A percentile compares a stretch with the other conserved stretches of the same genome.
phyloP scores from a whole-genome alignment of 2,797 vertebrate genomes.

The Leptodactylus fallax region DNA sequence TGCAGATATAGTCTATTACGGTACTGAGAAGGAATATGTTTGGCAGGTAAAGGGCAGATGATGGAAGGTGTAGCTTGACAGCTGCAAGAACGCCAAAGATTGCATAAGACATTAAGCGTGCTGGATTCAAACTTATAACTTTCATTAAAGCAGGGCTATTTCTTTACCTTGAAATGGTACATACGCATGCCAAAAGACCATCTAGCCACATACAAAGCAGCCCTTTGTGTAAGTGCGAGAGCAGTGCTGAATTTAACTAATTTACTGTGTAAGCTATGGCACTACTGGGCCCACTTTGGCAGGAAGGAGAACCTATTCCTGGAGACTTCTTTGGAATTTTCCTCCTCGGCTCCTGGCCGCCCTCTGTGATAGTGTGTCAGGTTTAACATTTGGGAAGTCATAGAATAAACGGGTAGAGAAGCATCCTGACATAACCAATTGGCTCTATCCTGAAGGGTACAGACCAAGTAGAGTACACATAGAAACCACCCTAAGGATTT shows the following conservation, averaged over 20 bases:
- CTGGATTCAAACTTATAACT: background rate
- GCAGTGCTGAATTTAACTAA: conserved; percentile 17
- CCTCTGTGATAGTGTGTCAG: conserved; percentile 51
- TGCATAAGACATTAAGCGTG: conserved; percentile 28
- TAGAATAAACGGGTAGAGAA: conserved; percentile 43
- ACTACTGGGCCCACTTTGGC: conserved; percentile 41
- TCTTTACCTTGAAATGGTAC: conserved; percentile 33
- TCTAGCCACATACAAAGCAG: conserved; percentile 19
- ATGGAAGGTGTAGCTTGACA: conserved; percentile 29
- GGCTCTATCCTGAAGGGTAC: background rate
- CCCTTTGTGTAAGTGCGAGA: conserved; percentile 8
- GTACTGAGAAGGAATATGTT: background rate
- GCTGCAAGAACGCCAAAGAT: conserved; percentile 20
- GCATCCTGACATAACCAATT: conserved; percentile 50
- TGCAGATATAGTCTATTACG: background rate
- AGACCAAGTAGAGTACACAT: background rate
- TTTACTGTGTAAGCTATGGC: conserved; percentile 39
- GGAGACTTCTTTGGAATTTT: conserved; percentile 59
- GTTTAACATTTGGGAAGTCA: conserved; percentile 52
- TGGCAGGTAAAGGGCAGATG: conserved; percentile 8
- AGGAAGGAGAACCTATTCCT: conserved; percentile 47
- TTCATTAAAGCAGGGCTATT: conserved; percentile 11
- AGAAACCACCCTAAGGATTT: too few relatives aligned
- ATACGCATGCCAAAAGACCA: conserved; percentile 27
- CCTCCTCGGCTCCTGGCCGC: conserved; percentile 56